These are phyloP conservation scores for Umimayanthus kanabou DNA, from an alignment of 92 coral and sea anemone genomes.

Conservation along the genomic window DNA sequence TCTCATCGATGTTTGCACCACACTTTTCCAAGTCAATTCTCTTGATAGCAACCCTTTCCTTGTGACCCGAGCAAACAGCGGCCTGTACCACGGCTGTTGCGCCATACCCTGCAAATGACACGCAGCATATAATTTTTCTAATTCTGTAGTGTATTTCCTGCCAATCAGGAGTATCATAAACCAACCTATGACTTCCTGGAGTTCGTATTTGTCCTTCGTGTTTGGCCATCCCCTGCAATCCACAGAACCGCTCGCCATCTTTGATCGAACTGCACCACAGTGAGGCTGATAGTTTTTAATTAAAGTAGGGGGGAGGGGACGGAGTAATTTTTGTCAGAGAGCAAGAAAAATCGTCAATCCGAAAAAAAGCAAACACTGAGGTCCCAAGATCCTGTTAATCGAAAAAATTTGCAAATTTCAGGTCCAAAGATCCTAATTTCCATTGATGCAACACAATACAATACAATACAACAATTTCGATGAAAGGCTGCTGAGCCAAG, in stretches of 20 bases:
- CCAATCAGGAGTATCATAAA: background rate
- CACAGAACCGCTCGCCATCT: conserved; percentile 72
- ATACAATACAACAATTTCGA: too few relatives aligned
- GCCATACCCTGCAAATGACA: conserved; percentile 74
- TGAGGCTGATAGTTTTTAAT: conserved; percentile 7
- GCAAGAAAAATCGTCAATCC: background rate
- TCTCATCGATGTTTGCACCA: conserved; percentile 98
- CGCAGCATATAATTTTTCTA: background rate
- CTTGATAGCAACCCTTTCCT: conserved; percentile 93
- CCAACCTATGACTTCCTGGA: conserved; percentile 95
- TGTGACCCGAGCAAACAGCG: conserved; percentile 75
- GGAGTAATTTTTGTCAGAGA: background rate
- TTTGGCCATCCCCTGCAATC: conserved; percentile 93
- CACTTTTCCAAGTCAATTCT: conserved; percentile 97
- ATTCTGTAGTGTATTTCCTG: background rate
- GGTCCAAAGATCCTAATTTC: too few relatives aligned
- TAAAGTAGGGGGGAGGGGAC: background rate
- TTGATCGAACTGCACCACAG: conserved; percentile 17
- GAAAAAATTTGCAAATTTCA: background rate
- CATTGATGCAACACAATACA: too few relatives aligned
- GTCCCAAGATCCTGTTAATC: too few relatives aligned
- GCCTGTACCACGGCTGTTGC: conserved; percentile 99
- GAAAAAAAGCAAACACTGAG: too few relatives aligned
- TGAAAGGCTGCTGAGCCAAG: too few relatives aligned
- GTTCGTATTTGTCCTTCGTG: conserved; percentile 77